Conservation (phyloP, 1,140 invertebrate genomes). For the Lepidurus couesii region DNA sequence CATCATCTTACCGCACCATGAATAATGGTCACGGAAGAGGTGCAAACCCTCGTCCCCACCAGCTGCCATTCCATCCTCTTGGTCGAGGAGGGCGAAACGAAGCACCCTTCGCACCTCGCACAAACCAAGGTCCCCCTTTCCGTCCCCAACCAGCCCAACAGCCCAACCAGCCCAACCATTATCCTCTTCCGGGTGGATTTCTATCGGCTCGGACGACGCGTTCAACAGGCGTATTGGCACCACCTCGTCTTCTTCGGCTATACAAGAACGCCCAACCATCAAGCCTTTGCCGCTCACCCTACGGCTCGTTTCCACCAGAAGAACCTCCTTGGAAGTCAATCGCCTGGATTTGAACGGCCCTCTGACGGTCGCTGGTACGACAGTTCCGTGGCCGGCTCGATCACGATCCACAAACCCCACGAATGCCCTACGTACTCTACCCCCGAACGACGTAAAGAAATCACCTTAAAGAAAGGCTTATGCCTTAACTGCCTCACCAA, state of each 20-base stretch:
- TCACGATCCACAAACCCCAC: neutral
- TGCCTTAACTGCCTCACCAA: constrained; percentile 25
- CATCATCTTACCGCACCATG: too few species aligned
- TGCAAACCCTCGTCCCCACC: too few species aligned
- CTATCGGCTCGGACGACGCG: neutral
- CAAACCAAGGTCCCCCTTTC: too few species aligned
- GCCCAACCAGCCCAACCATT: too few species aligned
- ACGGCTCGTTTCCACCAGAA: neutral
- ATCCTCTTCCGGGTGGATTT: neutral
- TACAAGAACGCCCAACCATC: neutral
- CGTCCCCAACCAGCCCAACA: too few species aligned
- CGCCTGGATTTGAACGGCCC: neutral
- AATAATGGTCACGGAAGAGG: too few species aligned
- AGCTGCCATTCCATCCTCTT: too few species aligned
- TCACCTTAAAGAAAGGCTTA: constrained; percentile 22
- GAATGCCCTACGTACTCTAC: constrained; percentile 6
- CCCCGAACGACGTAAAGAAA: constrained; percentile 13
- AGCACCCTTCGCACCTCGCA: too few species aligned
- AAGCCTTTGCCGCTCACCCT: neutral
- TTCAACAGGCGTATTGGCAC: neutral
- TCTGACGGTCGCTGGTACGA: neutral
- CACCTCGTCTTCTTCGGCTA: neutral
- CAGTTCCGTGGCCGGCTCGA: neutral
- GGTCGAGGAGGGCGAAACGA: too few species aligned
- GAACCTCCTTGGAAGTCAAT: neutral